Evolutionary conservation across 1,140 invertebrate genomes (phyloP).

Genomic region (Schlechtendalia chinensis): DNA sequence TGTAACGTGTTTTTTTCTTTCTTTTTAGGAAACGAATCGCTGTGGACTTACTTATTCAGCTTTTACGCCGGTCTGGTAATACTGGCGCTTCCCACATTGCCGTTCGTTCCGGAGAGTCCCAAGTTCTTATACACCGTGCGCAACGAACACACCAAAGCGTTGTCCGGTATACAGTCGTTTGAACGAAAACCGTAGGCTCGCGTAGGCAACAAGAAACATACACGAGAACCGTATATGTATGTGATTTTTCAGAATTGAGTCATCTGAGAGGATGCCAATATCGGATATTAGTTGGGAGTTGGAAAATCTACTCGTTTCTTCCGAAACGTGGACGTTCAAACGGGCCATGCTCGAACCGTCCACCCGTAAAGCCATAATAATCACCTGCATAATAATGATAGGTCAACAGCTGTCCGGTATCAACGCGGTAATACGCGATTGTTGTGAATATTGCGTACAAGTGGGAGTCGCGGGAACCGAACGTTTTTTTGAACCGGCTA

Average conservation of each 20-base stretch:
- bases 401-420: conserved; percentile 85
- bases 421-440: conserved; percentile 67
- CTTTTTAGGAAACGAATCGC: conserved; percentile 61
- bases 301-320: conserved; percentile 51
- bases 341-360: conserved; percentile 53
- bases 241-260: conserved; percentile 58
- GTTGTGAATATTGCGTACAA: too few species aligned
- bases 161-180: conserved; percentile 60
- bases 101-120: conserved; percentile 77
- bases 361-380: conserved; percentile 67
- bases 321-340: conserved; percentile 56
- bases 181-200: conserved; percentile 51
- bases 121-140: conserved; percentile 77
- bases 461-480: too few species aligned
- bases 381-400: conserved; percentile 72
- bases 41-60: conserved; percentile 71
- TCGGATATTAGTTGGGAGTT: conserved; percentile 59
- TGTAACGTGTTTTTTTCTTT: too few species aligned
- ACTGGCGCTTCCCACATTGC: conserved; percentile 59
- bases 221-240: not conserved
- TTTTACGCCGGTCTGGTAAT: conserved; percentile 59
- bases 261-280: conserved; percentile 59
- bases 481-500: too few species aligned
- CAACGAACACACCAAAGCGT: conserved; percentile 63
- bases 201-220: too few species aligned